Conservation (phyloP, 23 tunicate genomes). For the Corella eumyota region DNA sequence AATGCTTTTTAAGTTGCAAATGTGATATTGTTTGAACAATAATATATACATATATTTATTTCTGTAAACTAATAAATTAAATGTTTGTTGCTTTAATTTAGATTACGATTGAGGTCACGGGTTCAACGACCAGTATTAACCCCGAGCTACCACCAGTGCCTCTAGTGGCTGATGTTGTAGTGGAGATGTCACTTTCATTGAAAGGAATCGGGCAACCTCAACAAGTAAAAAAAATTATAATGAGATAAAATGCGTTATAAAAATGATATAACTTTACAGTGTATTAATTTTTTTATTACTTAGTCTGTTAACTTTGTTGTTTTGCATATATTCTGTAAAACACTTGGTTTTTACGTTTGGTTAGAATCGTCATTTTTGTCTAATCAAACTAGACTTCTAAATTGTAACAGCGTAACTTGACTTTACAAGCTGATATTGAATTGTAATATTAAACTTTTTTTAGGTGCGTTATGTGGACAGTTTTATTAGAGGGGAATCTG, state of each 20-base stretch:
- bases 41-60: too few relatives aligned
- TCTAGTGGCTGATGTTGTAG: constrained; percentile 16
- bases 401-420: background rate
- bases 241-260: background rate
- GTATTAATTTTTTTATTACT: too few relatives aligned
- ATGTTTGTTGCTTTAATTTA: background rate
- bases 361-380: background rate
- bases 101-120: constrained; percentile 32
- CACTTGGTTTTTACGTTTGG: background rate
- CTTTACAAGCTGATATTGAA: background rate
- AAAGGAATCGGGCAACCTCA: constrained; percentile 19
- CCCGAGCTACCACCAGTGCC: constrained; percentile 24
- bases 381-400: too few relatives aligned
- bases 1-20: too few relatives aligned
- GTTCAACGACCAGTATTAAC: constrained; percentile 32
- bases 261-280: background rate
- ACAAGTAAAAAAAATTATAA: constrained; percentile 18
- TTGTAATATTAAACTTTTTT: background rate
- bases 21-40: too few relatives aligned
- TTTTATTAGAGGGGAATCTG: constrained; percentile 63
- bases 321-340: too few relatives aligned
- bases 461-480: constrained; percentile 65
- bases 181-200: constrained; percentile 15
- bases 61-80: background rate
- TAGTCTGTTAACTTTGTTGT: too few relatives aligned